phyloP scores from a whole-genome alignment of 1,140 invertebrate genomes.

The Neocloeon triangulifer region DNA sequence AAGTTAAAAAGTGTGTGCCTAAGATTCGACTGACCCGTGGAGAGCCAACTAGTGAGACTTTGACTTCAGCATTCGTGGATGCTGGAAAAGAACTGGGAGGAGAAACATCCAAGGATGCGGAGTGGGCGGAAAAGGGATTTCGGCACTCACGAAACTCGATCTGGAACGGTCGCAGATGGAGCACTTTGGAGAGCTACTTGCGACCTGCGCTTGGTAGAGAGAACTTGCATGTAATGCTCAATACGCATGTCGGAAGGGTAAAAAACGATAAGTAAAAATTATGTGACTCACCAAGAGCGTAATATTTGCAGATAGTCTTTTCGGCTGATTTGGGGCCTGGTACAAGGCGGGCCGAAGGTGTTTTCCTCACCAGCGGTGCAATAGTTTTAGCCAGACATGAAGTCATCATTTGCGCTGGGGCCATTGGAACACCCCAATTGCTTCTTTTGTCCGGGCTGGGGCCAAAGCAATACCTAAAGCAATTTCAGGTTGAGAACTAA shows the following conservation, averaged over 20 bases:
- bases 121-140: conserved; percentile 10
- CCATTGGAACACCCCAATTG: conserved; percentile 44
- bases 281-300: neutral
- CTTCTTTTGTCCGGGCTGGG: conserved; percentile 47
- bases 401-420: conserved; percentile 42
- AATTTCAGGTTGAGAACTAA: conserved; percentile 11
- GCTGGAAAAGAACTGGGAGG: conserved; percentile 18
- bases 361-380: neutral
- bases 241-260: conserved; percentile 35
- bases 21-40: too few species aligned
- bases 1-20: too few species aligned
- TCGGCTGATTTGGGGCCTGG: neutral
- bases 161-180: conserved; percentile 26
- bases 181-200: conserved; percentile 31
- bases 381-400: conserved; percentile 27
- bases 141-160: conserved; percentile 18
- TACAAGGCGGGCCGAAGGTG: neutral
- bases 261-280: too few species aligned
- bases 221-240: conserved; percentile 44
- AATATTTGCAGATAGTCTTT: too few species aligned
- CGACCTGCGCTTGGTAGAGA: conserved; percentile 30
- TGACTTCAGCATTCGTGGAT: conserved; percentile 15
- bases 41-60: too few species aligned
- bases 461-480: conserved; percentile 20
- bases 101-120: conserved; percentile 10